These are phyloP conservation scores for Apis dorsata DNA, from an alignment of 1,140 invertebrate species.

Conservation along the genomic window DNA sequence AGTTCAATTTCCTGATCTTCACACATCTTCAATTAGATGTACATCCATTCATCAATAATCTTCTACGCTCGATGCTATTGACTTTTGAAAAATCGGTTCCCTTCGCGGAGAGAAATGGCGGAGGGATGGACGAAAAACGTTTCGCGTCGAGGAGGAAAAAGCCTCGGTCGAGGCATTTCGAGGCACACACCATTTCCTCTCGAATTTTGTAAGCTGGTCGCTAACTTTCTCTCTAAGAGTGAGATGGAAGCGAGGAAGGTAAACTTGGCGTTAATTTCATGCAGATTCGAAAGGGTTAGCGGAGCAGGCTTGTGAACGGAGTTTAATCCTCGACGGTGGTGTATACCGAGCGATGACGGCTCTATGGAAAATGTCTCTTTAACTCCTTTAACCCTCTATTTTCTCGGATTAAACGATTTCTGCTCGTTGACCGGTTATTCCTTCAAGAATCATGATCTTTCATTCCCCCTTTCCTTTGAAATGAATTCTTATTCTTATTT, in stretches of 20 bases:
- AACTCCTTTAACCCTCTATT: constrained; percentile 14
- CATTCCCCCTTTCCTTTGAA: not conserved
- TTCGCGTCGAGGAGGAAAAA: not conserved
- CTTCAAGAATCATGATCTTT: not conserved
- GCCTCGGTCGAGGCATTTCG: not conserved
- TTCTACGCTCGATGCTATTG: not conserved
- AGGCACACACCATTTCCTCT: not conserved
- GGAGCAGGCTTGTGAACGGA: constrained; percentile 43
- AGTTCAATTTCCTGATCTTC: too few species aligned
- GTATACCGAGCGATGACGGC: constrained; percentile 35
- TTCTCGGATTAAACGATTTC: constrained; percentile 34
- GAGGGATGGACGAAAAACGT: not conserved
- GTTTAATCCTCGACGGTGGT: constrained; percentile 50
- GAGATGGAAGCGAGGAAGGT: constrained; percentile 46
- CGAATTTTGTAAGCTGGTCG: constrained; percentile 42
- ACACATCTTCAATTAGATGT: too few species aligned
- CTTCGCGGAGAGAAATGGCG: not conserved
- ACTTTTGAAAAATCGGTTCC: not conserved
- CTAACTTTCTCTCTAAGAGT: constrained; percentile 38
- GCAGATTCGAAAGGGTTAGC: constrained; percentile 64
- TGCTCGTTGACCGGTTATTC: constrained; percentile 34
- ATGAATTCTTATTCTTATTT: too few species aligned
- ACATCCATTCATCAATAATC: too few species aligned
- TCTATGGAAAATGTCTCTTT: constrained; percentile 26
- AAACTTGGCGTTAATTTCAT: constrained; percentile 67